phyloP scores from a whole-genome alignment of 2,797 vertebrate species.

The Nannoperca australis region DNA sequence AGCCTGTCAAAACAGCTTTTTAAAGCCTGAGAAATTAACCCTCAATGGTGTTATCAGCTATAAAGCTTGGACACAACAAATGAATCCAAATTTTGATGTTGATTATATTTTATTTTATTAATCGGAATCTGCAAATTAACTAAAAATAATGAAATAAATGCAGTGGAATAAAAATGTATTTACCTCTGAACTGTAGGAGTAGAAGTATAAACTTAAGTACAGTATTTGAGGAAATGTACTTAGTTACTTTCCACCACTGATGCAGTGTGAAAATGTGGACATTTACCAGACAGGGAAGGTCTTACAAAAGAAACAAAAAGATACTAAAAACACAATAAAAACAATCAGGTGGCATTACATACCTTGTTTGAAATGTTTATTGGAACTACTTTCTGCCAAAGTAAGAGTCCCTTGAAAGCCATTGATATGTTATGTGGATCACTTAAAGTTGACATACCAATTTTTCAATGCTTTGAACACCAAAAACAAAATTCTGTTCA shows the following conservation, averaged over 20 bases:
- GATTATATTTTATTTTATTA: too few relatives aligned
- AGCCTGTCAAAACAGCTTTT: not conserved
- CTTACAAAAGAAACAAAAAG: not conserved
- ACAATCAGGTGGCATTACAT: not conserved
- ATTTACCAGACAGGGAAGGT: not conserved
- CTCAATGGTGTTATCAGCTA: not conserved
- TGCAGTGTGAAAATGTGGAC: not conserved
- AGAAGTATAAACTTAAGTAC: not conserved
- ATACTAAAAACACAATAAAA: not conserved
- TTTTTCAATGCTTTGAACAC: not conserved
- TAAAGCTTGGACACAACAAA: not conserved
- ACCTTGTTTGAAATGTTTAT: not conserved
- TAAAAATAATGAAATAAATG: not conserved
- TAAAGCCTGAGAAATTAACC: conserved; percentile 1
- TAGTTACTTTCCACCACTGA: too few relatives aligned
- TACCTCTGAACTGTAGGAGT: not conserved
- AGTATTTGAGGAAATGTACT: not conserved
- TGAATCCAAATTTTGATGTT: too few relatives aligned
- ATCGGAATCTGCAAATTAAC: too few relatives aligned
- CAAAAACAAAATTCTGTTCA: not conserved
- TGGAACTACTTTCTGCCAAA: not conserved
- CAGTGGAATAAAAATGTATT: not conserved
- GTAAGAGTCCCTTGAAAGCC: not conserved
- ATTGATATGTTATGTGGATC: not conserved
- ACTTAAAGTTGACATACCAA: not conserved